These are phyloP conservation scores for Drosophila obscura DNA, from an alignment of 1,140 invertebrate genomes.

Conservation along the genomic window DNA sequence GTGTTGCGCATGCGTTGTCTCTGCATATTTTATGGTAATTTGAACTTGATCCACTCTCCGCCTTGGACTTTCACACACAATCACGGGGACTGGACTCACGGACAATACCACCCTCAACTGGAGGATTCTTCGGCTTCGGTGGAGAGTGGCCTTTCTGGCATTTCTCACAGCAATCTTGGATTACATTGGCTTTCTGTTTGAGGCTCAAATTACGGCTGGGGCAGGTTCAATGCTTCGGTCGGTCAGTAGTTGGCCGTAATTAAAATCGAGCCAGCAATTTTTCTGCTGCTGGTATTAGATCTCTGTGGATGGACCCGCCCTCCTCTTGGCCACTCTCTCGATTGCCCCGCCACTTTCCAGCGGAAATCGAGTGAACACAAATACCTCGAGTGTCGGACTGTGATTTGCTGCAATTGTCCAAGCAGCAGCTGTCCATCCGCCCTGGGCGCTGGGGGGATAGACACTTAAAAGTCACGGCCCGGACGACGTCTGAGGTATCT, in stretches of 20 bases:
- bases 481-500: slow-evolving; percentile 9
- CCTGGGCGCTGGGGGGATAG: slow-evolving; percentile 29
- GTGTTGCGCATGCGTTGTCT: slow-evolving; percentile 71
- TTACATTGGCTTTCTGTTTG: slow-evolving; percentile 57
- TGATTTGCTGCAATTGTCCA: slow-evolving; percentile 63
- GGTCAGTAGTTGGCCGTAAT: slow-evolving; percentile 45
- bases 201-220: slow-evolving; percentile 55
- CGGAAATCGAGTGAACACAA: slow-evolving; percentile 47
- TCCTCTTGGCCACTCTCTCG: not conserved
- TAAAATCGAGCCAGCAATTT: slow-evolving; percentile 60
- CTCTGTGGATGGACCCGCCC: slow-evolving; percentile 7
- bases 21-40: slow-evolving; percentile 77
- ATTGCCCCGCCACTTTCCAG: slow-evolving; percentile 37
- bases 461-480: slow-evolving; percentile 44
- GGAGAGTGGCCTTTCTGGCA: slow-evolving; percentile 21
- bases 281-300: slow-evolving; percentile 54
- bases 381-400: slow-evolving; percentile 40
- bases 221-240: slow-evolving; percentile 64
- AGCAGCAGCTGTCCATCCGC: slow-evolving; percentile 36
- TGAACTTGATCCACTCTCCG: slow-evolving; percentile 53
- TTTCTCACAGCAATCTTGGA: slow-evolving; percentile 64
- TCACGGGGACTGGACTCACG: not conserved
- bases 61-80: slow-evolving; percentile 57
- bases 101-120: slow-evolving; percentile 19
- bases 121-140: slow-evolving; percentile 31